Evolutionary conservation across 2,113 vertebrate species (phyloP), one percentile per base, ranked within the genome.

Genomic region (Psophia crepitans): DNA sequence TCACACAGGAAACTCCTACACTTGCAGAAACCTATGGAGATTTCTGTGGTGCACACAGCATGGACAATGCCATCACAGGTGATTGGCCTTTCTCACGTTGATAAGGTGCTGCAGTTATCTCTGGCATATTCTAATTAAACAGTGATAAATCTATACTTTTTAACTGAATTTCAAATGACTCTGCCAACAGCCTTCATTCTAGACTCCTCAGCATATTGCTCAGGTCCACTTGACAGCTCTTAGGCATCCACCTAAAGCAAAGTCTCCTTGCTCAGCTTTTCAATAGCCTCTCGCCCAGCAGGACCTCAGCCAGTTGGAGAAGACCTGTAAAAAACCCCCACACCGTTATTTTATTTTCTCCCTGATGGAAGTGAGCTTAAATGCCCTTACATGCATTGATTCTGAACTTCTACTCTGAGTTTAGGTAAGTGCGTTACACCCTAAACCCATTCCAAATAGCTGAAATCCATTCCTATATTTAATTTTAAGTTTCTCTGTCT

Each of bases 31-130:
- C 9, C 46, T 14, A 16, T 1, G 4, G 80, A 81, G 84, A 12
- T 77, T 58, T 66, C 35, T 51, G 35, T 58, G 69, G 43, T 2
- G 0, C 2, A 0, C 17, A 3, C 23, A n/a, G 53, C 0, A 2
- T 0, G 6, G 37, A 56, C 70, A 60, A 68, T 56, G 39, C 56
- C 79, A 84, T 76, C 35, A 2, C 68, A 49, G 46, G 22, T 64
- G 61, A 56, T 28, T 85, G 80, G 23, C 46, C 28, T 61, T 92
- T 87, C 27, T 84, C 27, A 21, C 0, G 0, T 21, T 48, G 65
- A n/a, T 64, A 26, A 75, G 17, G 46, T 66, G 48, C 86, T 80
- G 89, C 17, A 41, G 33, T 56, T 82, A 8, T 43, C 23, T 71
- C 74, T 87, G 77, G 12, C 35, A 12, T 4, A 2, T 21, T 57